These are phyloP conservation scores for Acronicta leporina DNA, from an alignment of 2,888 invertebrate genomes.

Conservation along the genomic window DNA sequence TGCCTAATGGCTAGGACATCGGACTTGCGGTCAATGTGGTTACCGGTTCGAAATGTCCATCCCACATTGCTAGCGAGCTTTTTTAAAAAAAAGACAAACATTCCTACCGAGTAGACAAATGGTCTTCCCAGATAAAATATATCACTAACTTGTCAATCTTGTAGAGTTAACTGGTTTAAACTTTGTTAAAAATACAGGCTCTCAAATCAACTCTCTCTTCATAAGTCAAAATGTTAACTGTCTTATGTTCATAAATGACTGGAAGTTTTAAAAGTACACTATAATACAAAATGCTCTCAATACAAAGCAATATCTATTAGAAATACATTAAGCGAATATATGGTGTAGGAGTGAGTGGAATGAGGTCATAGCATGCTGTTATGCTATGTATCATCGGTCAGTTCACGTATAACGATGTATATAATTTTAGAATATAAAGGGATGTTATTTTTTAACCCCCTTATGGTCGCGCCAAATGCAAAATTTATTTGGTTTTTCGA, in stretches of 20 bases:
- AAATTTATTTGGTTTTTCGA: too few relatives aligned
- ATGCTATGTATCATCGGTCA: slow-evolving; percentile 1
- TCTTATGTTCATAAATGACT: slow-evolving; percentile 4
- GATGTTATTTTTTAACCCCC: neutral
- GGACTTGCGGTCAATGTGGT: too few relatives aligned
- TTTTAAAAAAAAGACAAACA: too few relatives aligned
- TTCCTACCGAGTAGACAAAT: too few relatives aligned
- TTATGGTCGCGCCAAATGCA: too few relatives aligned
- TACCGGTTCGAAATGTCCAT: too few relatives aligned
- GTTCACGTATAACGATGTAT: slow-evolving; percentile 15
- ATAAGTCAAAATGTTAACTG: slow-evolving; percentile 8
- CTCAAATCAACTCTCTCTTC: slow-evolving; percentile 1
- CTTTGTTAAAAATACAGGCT: too few relatives aligned
- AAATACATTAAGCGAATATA: slow-evolving; percentile 2
- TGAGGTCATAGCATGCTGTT: neutral
- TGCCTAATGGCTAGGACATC: too few relatives aligned
- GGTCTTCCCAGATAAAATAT: too few relatives aligned
- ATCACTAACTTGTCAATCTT: too few relatives aligned
- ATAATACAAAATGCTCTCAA: slow-evolving; percentile 2
- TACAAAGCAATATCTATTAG: slow-evolving; percentile 27
- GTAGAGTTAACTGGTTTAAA: too few relatives aligned
- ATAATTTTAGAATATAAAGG: slow-evolving; percentile 18
- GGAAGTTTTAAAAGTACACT: slow-evolving; percentile 9
- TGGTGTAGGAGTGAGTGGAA: neutral
- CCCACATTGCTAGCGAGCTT: too few relatives aligned